Percentiles rank a stretch among this genome's conserved stretches.
Conservation (phyloP, 2,888 invertebrate genomes). For the Drosophila ezoana region DNA sequence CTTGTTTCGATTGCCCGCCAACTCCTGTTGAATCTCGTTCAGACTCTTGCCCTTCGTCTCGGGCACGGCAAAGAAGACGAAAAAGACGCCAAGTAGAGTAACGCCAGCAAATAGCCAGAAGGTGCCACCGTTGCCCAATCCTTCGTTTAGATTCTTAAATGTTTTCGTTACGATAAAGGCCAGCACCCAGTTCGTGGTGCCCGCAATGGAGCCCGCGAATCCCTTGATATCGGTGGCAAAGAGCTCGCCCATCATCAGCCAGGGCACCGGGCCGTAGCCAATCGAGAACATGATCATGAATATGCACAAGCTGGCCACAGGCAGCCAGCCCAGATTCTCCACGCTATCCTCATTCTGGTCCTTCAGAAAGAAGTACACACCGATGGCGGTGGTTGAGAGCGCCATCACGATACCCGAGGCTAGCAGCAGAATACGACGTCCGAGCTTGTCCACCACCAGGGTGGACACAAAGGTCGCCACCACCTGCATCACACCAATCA, state of each 20-base stretch:
- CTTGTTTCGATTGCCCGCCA: constrained; percentile 63
- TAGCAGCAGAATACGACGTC: constrained; percentile 91
- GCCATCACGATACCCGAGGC: constrained; percentile 90
- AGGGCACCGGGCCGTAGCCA: constrained; percentile 94
- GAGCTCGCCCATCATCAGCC: constrained; percentile 91
- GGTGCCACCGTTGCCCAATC: constrained; percentile 88
- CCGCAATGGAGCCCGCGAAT: constrained; percentile 91
- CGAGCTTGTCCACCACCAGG: constrained; percentile 91
- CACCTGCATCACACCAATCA: constrained; percentile 94
- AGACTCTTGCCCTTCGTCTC: constrained; percentile 86
- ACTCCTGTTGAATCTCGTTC: constrained; percentile 82
- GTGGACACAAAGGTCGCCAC: constrained; percentile 89
- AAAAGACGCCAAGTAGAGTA: constrained; percentile 88
- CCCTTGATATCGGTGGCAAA: constrained; percentile 92
- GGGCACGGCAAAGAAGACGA: constrained; percentile 88
- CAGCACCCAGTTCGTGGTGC: constrained; percentile 92
- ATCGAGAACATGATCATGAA: constrained; percentile 93
- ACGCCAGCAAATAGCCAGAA: constrained; percentile 91
- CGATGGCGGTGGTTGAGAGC: constrained; percentile 89
- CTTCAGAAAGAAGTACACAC: constrained; percentile 88
- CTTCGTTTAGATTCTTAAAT: constrained; percentile 87
- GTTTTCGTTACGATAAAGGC: constrained; percentile 93
- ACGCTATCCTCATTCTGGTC: constrained; percentile 83
- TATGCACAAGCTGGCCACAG: constrained; percentile 89
- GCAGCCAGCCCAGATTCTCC: constrained; percentile 89